Conservation (phyloP, 2,888 invertebrate genomes). For the Epinotia nisella region DNA sequence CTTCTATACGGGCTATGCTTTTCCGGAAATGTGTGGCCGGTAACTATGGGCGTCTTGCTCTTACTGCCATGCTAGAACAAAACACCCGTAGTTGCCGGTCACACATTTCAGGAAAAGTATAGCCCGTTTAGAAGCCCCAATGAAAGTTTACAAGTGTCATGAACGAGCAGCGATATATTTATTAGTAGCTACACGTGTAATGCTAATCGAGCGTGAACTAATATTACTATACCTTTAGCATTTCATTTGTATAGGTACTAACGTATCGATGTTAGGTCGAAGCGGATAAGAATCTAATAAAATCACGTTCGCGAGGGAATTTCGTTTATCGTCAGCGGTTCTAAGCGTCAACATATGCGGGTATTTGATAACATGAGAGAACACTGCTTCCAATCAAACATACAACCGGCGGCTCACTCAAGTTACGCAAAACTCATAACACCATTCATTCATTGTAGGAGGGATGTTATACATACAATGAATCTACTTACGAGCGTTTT, state of each 20-base stretch:
- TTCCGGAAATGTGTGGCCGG: no score
- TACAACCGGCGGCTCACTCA: conserved; percentile 57
- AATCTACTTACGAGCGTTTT: not conserved
- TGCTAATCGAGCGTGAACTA: not conserved
- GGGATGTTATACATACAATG: conserved; percentile 20
- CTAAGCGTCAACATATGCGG: conserved; percentile 64
- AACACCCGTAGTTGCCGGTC: no score
- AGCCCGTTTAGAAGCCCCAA: no score
- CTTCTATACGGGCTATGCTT: no score
- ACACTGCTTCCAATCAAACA: conserved; percentile 63
- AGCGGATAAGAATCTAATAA: conserved; percentile 76
- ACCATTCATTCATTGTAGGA: conserved; percentile 26
- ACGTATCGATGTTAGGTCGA: no score
- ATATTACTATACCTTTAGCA: not conserved
- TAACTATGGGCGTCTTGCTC: no score
- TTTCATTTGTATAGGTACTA: conserved; percentile 46
- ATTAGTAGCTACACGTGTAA: not conserved
- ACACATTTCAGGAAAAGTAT: no score
- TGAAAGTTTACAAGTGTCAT: not conserved
- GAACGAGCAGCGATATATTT: not conserved
- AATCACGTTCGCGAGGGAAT: conserved; percentile 65
- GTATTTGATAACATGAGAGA: conserved; percentile 75
- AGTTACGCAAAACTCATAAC: conserved; percentile 60
- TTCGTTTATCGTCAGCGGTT: conserved; percentile 68
- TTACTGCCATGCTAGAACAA: no score